Conservation (phyloP, 1,140 invertebrate species). For the Drosophila burlai region DNA sequence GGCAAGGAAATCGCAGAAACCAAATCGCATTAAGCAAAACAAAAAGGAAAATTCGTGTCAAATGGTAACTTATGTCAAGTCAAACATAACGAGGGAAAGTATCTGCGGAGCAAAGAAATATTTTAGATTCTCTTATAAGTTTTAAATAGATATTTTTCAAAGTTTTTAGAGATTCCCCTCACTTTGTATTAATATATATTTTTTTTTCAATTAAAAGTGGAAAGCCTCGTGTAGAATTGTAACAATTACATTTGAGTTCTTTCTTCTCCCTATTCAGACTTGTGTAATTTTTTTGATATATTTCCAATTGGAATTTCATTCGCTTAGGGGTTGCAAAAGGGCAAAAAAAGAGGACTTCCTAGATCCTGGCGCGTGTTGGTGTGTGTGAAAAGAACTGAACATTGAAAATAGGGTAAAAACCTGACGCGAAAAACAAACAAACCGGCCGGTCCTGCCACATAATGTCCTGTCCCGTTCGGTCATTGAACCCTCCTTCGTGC, state of each 20-base stretch:
- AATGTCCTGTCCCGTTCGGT: constrained; percentile 54
- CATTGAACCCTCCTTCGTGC: constrained; percentile 59
- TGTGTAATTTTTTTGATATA: background rate
- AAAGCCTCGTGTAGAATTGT: too few relatives aligned
- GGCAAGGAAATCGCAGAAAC: constrained; percentile 8
- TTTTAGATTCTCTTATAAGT: background rate
- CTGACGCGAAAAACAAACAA: constrained; percentile 82
- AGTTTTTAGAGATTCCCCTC: too few relatives aligned
- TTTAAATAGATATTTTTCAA: background rate
- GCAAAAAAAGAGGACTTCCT: constrained; percentile 25
- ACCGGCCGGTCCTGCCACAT: constrained; percentile 28
- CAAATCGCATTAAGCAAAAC: constrained; percentile 24
- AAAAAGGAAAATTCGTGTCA: constrained; percentile 23
- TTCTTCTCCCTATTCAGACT: background rate
- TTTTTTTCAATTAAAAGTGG: too few relatives aligned
- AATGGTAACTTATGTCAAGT: constrained; percentile 10
- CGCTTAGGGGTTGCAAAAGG: constrained; percentile 58
- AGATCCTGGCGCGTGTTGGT: constrained; percentile 44
- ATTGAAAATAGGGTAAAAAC: constrained; percentile 80
- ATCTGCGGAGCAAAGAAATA: background rate
- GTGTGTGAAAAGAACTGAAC: constrained; percentile 55
- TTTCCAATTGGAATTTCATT: constrained; percentile 55
- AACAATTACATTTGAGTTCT: background rate
- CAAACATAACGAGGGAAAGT: background rate
- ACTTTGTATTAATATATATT: background rate